These are phyloP conservation scores for Acanthurus lineatus DNA, from an alignment of 2,797 vertebrate genomes.

Conservation along the genomic window DNA sequence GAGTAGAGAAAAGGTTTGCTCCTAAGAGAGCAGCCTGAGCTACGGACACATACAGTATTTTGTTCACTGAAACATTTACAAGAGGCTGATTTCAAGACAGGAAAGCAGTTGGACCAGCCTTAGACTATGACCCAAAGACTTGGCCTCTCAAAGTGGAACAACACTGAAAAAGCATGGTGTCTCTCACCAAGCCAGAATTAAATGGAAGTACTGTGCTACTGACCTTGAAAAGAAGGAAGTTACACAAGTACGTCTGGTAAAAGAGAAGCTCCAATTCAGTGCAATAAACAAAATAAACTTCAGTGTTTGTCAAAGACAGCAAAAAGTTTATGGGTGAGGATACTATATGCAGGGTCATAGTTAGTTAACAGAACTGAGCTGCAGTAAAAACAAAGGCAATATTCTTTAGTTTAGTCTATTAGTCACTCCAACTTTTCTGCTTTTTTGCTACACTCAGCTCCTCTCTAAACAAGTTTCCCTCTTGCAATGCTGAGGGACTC, in stretches of 20 bases:
- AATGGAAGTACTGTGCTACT: conserved; percentile 65
- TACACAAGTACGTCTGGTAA: conserved; percentile 60
- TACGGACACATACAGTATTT: conserved; percentile 42
- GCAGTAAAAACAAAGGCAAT: background rate
- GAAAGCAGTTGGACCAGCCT: conserved; percentile 66
- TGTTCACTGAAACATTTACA: conserved; percentile 59
- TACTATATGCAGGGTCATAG: background rate
- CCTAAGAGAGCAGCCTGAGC: conserved; percentile 28
- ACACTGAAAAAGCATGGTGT: conserved; percentile 54
- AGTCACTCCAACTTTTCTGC: background rate
- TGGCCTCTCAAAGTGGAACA: conserved; percentile 57
- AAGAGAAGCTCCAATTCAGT: conserved; percentile 60
- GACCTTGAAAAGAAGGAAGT: conserved; percentile 72
- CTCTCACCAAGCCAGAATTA: conserved; percentile 38
- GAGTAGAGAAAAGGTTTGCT: conserved; percentile 21
- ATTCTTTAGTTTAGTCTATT: background rate
- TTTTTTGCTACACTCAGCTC: conserved; percentile 1
- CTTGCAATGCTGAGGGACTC: conserved; percentile 10
- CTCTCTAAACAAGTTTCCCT: conserved; percentile 1
- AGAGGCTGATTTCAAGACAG: conserved; percentile 62
- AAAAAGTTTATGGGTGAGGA: conserved; percentile 29
- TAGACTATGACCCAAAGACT: conserved; percentile 55
- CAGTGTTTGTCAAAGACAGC: conserved; percentile 36
- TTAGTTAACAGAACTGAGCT: background rate
- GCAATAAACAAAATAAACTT: conserved; percentile 49